These are phyloP conservation scores for Campoplex capitator DNA, from an alignment of 2,888 invertebrate species.

Conservation along the genomic window DNA sequence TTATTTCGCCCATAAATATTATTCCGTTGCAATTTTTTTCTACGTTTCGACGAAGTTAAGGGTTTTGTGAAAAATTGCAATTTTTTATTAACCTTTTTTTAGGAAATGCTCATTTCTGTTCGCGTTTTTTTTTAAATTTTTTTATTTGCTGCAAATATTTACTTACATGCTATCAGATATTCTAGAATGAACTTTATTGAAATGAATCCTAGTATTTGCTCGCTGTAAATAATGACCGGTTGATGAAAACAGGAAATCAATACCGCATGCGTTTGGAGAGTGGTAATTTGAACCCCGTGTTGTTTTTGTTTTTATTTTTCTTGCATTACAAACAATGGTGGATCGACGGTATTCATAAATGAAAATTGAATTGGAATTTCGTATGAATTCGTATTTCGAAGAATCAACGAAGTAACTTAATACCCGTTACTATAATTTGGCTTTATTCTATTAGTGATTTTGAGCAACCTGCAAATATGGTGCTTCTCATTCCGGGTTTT, in stretches of 20 bases:
- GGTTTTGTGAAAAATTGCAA: not conserved
- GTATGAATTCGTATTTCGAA: not conserved
- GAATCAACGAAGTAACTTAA: not conserved
- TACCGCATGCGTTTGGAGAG: not conserved
- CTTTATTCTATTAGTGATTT: not conserved
- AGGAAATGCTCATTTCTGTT: not conserved
- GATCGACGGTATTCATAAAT: not conserved
- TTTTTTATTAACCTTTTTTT: not conserved
- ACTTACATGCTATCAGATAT: not conserved
- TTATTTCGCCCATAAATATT: too few relatives aligned
- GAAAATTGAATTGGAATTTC: not conserved
- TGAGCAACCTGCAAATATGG: not conserved
- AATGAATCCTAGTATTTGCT: conserved; percentile 1
- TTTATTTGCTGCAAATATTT: not conserved
- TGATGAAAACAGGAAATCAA: not conserved
- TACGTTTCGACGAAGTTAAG: not conserved
- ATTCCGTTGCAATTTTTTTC: not conserved
- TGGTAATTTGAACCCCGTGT: not conserved
- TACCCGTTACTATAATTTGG: not conserved
- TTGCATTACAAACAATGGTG: not conserved
- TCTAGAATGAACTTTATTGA: not conserved
- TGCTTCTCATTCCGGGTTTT: not conserved
- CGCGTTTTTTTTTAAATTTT: not conserved
- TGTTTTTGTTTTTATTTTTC: not conserved
- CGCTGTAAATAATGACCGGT: not conserved